Conservation (phyloP, 1,140 invertebrate genomes). For the Microplitis mediator region DNA sequence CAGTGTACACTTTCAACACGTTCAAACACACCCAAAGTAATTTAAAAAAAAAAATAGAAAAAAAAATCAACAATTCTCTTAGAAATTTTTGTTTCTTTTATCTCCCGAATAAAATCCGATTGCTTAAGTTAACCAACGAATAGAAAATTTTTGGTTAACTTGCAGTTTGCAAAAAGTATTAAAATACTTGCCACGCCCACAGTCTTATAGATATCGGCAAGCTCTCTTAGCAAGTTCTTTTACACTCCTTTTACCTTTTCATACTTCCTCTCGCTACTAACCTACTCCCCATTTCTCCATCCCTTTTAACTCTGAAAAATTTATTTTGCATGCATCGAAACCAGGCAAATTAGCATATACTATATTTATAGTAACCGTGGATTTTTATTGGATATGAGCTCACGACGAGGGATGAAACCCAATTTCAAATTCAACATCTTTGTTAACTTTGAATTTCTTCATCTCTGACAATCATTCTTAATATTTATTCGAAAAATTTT, state of each 20-base stretch:
- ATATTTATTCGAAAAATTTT: neutral
- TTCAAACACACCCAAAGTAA: too few species aligned
- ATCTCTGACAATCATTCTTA: neutral
- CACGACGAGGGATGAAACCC: neutral
- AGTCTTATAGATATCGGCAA: neutral
- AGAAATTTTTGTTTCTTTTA: too few species aligned
- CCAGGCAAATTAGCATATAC: conserved; percentile 7
- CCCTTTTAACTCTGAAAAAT: neutral
- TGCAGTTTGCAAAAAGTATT: neutral
- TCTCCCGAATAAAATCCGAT: neutral
- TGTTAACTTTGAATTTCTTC: neutral
- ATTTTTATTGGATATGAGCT: conserved; percentile 8
- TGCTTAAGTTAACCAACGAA: neutral
- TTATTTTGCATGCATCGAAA: conserved; percentile 5
- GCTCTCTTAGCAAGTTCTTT: neutral
- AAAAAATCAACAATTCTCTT: too few species aligned
- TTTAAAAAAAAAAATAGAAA: too few species aligned
- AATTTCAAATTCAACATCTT: conserved; percentile 8
- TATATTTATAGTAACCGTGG: conserved; percentile 10
- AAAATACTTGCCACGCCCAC: neutral
- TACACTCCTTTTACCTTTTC: neutral
- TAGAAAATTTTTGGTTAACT: neutral
- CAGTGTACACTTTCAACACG: too few species aligned
- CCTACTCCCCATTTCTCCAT: neutral
- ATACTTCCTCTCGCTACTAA: neutral